Base-by-base conservation (phyloP, 2,113 vertebrate genomes). In the Gopherus flavomarginatus region DNA sequence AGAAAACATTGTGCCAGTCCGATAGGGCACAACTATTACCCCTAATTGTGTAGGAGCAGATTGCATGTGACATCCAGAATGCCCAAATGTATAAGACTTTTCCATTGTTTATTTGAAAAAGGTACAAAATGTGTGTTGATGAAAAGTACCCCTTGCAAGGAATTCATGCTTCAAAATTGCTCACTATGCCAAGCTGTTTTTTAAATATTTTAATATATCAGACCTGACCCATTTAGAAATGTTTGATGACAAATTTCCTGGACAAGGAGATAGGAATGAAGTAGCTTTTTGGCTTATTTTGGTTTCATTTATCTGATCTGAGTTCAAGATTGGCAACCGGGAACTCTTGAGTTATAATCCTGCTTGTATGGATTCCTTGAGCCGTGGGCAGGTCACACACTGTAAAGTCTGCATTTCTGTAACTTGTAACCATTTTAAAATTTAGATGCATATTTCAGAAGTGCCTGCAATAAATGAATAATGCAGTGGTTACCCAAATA, bases 241-340 rank as follows among this genome's bases (percentile, higher is more conserved):
- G 93, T 96, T 35, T 29, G 53, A 9, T 75, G 42, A 77, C 65
- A 72, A 38, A 17, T 87, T 8, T 87, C 87, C 83, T 84, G 24
- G 26, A 86, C 53, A 38, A 42, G 65, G 35, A n/a, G 65, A 69
- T 24, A 6, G 75, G 75, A 92, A 86, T 92, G 35, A 86, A 83
- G 9, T 79, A 93, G 22, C n/a, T 89, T 22, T 24, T 95, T 69
- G 52, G 42, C 29, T 90, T 81, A 29, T 35, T 95, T 6, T 93
- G 0, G 17, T 86, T 90, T 91, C 90, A 22, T 49, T 12, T 22
- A 81, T 72, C n/a, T 69, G 7, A 50, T 38, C 77, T 87, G 1
- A 65, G 3, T 72, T 89, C 52, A 62, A 47, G n/a, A 27, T 89
- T 77, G 52, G 59, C 52, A 88, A 3, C 49, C 31, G 12, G 86